Evolutionary conservation across 2,797 vertebrate genomes (phyloP).

Genomic region (Enteromius anoplus): DNA sequence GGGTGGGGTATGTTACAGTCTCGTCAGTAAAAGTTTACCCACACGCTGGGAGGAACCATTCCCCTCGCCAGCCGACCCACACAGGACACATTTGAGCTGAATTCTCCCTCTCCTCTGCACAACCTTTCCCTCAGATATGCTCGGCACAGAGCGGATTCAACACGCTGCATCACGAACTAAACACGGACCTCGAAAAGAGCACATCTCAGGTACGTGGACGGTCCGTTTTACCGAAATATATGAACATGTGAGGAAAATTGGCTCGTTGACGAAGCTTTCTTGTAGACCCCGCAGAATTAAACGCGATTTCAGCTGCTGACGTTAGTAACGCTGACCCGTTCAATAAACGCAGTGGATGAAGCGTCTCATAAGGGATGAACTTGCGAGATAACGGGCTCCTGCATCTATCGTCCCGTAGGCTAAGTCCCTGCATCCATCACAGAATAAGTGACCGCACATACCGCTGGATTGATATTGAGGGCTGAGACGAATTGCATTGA

Average conservation of each 20-base stretch:
- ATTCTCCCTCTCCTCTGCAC: slow-evolving; percentile 49
- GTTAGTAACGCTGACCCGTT: slow-evolving; percentile 40
- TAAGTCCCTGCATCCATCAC: not conserved
- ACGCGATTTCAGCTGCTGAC: slow-evolving; percentile 22
- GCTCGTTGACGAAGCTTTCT: slow-evolving; percentile 1
- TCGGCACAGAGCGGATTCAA: slow-evolving; percentile 39
- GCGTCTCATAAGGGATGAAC: slow-evolving; percentile 33
- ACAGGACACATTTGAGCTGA: slow-evolving; percentile 42
- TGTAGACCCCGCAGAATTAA: not conserved
- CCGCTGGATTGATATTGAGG: not conserved
- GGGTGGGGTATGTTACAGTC: slow-evolving; percentile 40
- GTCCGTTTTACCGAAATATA: not conserved
- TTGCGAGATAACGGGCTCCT: slow-evolving; percentile 42
- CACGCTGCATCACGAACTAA: slow-evolving; percentile 51
- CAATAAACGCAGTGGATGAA: slow-evolving; percentile 21
- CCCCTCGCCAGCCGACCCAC: slow-evolving; percentile 41
- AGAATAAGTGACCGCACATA: not conserved
- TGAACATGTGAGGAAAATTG: not conserved
- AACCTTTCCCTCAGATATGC: slow-evolving; percentile 54
- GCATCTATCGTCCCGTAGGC: not conserved
- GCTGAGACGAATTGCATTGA: slow-evolving; percentile 13
- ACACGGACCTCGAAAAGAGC: slow-evolving; percentile 51
- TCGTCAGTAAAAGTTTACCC: slow-evolving; percentile 57
- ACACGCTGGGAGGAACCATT: slow-evolving; percentile 57
- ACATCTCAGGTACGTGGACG: slow-evolving; percentile 53